Evolutionary conservation across 2,888 invertebrate species (phyloP).

Genomic region (Encarsia formosa): DNA sequence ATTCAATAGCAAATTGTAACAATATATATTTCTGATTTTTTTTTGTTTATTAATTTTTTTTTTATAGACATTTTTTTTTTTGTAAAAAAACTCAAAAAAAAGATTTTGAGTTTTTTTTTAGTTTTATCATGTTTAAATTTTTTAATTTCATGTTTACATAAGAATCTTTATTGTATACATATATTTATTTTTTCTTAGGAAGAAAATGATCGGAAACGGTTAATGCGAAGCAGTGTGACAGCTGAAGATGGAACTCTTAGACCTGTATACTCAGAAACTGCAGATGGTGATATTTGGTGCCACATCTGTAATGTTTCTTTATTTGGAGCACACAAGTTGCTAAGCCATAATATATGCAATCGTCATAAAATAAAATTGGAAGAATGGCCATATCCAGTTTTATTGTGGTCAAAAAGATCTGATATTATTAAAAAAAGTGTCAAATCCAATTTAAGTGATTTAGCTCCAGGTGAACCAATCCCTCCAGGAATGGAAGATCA

Average conservation of each 20-base stretch:
- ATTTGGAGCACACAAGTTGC: slow-evolving; percentile 47
- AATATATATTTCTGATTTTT: slow-evolving; percentile 6
- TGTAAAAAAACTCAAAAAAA: too few species aligned
- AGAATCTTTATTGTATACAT: slow-evolving; percentile 7
- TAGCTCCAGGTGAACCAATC: slow-evolving; percentile 65
- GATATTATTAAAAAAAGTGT: slow-evolving; percentile 38
- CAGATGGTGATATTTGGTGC: slow-evolving; percentile 50
- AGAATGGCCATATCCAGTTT: slow-evolving; percentile 48
- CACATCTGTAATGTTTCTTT: slow-evolving; percentile 49
- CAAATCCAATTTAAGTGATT: slow-evolving; percentile 32
- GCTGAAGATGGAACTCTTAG: slow-evolving; percentile 49
- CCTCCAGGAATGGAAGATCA: slow-evolving; percentile 70
- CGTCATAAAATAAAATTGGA: slow-evolving; percentile 50
- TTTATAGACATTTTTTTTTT: slow-evolving; percentile 6
- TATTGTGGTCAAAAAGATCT: slow-evolving; percentile 46
- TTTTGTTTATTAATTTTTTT: slow-evolving; percentile 21
- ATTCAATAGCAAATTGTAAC: slow-evolving; percentile 13
- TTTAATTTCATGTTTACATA: not conserved
- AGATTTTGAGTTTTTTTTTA: too few species aligned
- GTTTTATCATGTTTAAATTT: slow-evolving; percentile 1
- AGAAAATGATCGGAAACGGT: slow-evolving; percentile 47
- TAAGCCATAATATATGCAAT: slow-evolving; percentile 48
- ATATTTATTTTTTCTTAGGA: slow-evolving; percentile 40
- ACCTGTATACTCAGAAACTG: slow-evolving; percentile 48
- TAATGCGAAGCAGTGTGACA: slow-evolving; percentile 49